These are phyloP conservation scores for Sinocyclocheilus maitianheensis DNA, from an alignment of 2,113 vertebrate species.

Conservation along the genomic window DNA sequence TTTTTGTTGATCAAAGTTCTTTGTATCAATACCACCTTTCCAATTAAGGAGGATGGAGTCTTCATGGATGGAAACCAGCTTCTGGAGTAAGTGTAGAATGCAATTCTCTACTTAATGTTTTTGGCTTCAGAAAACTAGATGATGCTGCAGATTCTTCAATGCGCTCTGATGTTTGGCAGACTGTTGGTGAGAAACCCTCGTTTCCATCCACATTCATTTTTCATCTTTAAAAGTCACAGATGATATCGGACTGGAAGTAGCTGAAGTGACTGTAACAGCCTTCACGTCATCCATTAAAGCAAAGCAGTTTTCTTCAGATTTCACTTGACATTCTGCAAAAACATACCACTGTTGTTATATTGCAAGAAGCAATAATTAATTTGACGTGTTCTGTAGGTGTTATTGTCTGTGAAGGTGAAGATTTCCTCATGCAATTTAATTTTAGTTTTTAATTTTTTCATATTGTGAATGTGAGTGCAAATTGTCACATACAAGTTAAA, in stretches of 20 bases:
- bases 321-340: constrained; percentile 13
- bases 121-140: too few species aligned
- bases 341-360: not conserved
- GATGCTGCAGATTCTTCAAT: constrained; percentile 15
- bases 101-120: not conserved
- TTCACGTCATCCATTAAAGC: constrained; percentile 37
- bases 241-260: constrained; percentile 26
- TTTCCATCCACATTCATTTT: constrained; percentile 20
- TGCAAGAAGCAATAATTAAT: not conserved
- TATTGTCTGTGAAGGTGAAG: not conserved
- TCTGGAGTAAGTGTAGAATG: not conserved
- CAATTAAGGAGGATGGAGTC: not conserved
- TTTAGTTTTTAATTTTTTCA: not conserved
- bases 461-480: not conserved
- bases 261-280: not conserved
- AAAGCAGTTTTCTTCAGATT: constrained; percentile 17
- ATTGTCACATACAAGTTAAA: not conserved
- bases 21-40: not conserved
- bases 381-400: not conserved
- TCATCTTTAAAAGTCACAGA: not conserved
- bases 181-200: not conserved
- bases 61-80: not conserved
- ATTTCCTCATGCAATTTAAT: not conserved
- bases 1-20: not conserved
- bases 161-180: not conserved